Evolutionary conservation across 2,113 vertebrate species (phyloP).

Genomic region (Neogale vison): DNA sequence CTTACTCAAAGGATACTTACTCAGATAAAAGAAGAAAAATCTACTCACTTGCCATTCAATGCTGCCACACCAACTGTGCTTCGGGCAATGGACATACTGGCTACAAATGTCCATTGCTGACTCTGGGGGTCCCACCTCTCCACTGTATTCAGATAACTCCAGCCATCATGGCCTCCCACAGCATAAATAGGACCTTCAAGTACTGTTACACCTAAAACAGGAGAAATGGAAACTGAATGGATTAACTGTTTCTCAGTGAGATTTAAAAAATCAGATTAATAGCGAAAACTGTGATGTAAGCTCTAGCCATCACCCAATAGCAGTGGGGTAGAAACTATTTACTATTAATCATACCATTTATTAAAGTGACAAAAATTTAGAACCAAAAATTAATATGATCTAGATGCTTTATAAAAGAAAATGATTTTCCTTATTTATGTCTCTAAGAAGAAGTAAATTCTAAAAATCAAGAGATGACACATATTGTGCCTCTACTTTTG

Average conservation of each 20-base stretch:
- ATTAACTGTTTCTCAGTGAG: not conserved
- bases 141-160: conserved; percentile 90
- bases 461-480: not conserved
- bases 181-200: conserved; percentile 90
- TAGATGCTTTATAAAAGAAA: not conserved
- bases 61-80: conserved; percentile 89
- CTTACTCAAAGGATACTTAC: not conserved
- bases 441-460: not conserved
- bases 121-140: conserved; percentile 90
- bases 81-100: conserved; percentile 89
- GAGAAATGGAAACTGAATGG: not conserved
- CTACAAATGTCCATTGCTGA: conserved; percentile 90
- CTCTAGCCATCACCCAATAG: not conserved
- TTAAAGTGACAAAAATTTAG: not conserved
- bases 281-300: not conserved
- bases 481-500: not conserved
- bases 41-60: conserved; percentile 90
- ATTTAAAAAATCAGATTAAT: not conserved
- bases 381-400: not conserved
- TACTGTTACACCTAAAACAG: conserved; percentile 86
- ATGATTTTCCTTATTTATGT: not conserved
- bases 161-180: conserved; percentile 89
- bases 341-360: not conserved
- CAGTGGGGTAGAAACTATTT: not conserved
- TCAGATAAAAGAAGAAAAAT: conserved; percentile 42